Evolutionary conservation across 2,888 invertebrate species (phyloP), one percentile per base, ranked within the genome.

Genomic region (Rugalucina vietnamica): DNA sequence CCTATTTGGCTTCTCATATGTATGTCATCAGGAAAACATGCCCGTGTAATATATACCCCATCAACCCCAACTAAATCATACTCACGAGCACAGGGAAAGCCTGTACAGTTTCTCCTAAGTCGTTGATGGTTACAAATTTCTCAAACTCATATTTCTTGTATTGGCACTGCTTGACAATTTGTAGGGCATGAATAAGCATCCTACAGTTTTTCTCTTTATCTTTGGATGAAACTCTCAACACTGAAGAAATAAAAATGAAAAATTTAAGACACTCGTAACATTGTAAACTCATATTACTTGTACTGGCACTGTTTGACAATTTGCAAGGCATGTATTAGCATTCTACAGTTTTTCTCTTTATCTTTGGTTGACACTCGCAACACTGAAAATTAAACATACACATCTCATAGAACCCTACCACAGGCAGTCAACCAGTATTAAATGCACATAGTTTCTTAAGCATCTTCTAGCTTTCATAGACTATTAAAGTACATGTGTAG

Each of bases 291-390:
- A 12, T 43, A 43, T 43, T 43, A 43, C 10, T 12, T 43, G 43
- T 12, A 43, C 18, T 97, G 97, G 91, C 96, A 96, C 88, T 97
- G 97, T 10, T 98, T 98, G 90, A 97, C 95, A 76, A 98, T 93
- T 95, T 99, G 98, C 95, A 98, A 96, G n/a, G 97, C 96, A 95
- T 99, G 99, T 76, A 99, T 95, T 10, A 98, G 96, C 95, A 98
- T 98, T 91, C 98, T 96, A 37, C 96, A 96, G 77, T 86, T 92
- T 91, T 96, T 96, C 91, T 96, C 96, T 76, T 96, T 96, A 93
- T 97, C 96, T 80, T 80, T 89, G 0, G 95, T 95, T 69, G 90
- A 90, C 49, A 95, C 80, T n/a, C 92, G 92, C 21, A 95, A 82
- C 39, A 93, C 95, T 95, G 91, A 71, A 73, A 89, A 84, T 34